phyloP scores from a whole-genome alignment of 2,113 vertebrate species.

The Syngnathus typhle region DNA sequence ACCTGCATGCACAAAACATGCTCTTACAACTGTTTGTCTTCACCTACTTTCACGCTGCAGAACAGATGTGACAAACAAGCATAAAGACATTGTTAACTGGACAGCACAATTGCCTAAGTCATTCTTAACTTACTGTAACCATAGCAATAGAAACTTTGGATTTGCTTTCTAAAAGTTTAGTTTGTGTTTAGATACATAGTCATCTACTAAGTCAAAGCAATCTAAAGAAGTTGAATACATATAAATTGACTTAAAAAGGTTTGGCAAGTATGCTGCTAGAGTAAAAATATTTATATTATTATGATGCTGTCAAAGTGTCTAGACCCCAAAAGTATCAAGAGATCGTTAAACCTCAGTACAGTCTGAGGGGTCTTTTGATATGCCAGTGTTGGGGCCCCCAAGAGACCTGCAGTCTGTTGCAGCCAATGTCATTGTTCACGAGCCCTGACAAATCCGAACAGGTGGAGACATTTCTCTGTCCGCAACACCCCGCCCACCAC shows the following conservation, averaged over 20 bases:
- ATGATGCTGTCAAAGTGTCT: constrained; percentile 19
- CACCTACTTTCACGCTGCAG: not conserved
- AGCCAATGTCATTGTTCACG: constrained; percentile 39
- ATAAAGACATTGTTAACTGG: too few species aligned
- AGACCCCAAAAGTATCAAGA: constrained; percentile 43
- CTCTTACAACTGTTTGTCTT: not conserved
- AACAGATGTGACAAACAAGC: not conserved
- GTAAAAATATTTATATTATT: constrained; percentile 9
- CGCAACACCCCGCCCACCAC: constrained; percentile 14
- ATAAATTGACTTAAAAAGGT: not conserved
- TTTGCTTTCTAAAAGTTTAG: not conserved
- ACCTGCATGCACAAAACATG: constrained; percentile 9
- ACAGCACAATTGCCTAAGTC: too few species aligned
- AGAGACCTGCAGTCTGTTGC: constrained; percentile 17
- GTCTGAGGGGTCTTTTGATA: constrained; percentile 21
- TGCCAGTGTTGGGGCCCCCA: constrained; percentile 2
- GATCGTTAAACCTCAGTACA: constrained; percentile 12
- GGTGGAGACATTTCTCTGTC: constrained; percentile 62
- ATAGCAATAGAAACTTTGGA: not conserved
- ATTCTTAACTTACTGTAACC: not conserved
- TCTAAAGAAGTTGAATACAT: not conserved
- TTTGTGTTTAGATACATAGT: not conserved
- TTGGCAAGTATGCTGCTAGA: constrained; percentile 26
- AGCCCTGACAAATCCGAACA: constrained; percentile 68
- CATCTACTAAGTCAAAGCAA: not conserved